A percentile compares a stretch with the other conserved stretches of the same genome.
Conservation (phyloP, 2,113 vertebrate genomes). For the Stictonetta naevosa region DNA sequence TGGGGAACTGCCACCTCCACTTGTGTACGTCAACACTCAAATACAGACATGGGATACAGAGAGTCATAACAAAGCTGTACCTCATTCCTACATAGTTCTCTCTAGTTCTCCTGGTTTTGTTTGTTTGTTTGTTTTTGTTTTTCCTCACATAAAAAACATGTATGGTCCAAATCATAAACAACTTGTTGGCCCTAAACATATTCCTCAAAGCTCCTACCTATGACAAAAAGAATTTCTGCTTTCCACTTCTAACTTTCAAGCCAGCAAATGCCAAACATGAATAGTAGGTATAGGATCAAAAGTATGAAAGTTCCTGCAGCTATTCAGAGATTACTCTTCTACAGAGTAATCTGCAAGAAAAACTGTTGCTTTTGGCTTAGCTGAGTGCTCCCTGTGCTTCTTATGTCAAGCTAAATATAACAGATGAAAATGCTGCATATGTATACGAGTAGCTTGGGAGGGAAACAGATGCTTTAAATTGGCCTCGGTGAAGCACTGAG, state of each 20-base stretch:
- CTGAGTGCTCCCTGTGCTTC: not conserved
- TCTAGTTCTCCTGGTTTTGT: not conserved
- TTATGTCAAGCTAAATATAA: slow-evolving; percentile 44
- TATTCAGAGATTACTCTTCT: slow-evolving; percentile 12
- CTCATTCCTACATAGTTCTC: not conserved
- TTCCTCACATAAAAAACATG: not conserved
- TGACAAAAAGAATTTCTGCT: not conserved
- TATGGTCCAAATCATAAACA: not conserved
- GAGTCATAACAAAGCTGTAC: not conserved
- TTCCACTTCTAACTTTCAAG: slow-evolving; percentile 15
- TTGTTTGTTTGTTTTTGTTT: not conserved
- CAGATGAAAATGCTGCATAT: slow-evolving; percentile 16
- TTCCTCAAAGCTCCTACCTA: not conserved
- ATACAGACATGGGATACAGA: not conserved
- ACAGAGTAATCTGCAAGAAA: not conserved
- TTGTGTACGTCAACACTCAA: not conserved
- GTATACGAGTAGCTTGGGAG: not conserved
- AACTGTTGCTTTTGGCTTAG: slow-evolving; percentile 36
- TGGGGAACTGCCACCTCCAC: not conserved
- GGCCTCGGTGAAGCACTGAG: not conserved
- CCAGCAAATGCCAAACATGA: not conserved
- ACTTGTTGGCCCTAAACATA: not conserved
- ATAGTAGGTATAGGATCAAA: not conserved
- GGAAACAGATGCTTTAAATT: slow-evolving; percentile 40
- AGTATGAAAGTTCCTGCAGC: slow-evolving; percentile 14